phyloP scores from a whole-genome alignment of 1,140 invertebrate species.

The Chionoecetes opilio region DNA sequence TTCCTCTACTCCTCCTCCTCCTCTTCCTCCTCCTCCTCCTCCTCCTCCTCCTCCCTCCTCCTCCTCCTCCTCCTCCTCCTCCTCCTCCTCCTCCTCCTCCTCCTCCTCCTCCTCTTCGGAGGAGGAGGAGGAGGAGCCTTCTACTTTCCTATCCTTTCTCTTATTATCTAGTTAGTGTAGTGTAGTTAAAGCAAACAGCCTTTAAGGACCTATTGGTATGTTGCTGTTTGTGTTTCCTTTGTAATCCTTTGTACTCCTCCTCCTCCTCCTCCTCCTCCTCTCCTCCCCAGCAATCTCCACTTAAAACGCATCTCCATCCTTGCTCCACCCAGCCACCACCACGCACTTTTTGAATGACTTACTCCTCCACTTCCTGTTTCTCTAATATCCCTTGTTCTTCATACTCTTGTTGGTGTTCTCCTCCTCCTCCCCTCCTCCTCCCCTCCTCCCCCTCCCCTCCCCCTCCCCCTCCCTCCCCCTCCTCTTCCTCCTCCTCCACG shows the following conservation, averaged over 20 bases:
- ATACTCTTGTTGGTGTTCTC: not conserved
- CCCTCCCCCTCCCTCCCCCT: not conserved
- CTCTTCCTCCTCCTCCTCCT: not conserved
- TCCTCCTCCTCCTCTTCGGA: conserved; percentile 22
- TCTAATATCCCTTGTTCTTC: not conserved
- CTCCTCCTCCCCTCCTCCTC: not conserved
- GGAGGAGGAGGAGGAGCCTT: no score
- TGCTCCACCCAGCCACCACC: not conserved
- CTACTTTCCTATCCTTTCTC: no score
- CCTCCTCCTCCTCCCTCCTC: not conserved
- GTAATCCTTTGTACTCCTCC: no score
- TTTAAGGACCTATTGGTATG: no score
- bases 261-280: no score
- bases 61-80: not conserved
- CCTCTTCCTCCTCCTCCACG: not conserved
- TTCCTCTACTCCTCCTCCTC: not conserved
- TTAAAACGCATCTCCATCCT: not conserved
- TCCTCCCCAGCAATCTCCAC: not conserved
- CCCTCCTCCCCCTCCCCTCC: not conserved
- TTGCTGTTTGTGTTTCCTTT: no score
- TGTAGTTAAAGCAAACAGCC: no score
- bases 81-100: not conserved
- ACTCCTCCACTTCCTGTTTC: not conserved
- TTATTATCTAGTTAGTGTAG: no score
- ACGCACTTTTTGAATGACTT: not conserved